phyloP scores from a whole-genome alignment of 2,797 vertebrate genomes.

The Micropoecilia bifurca region DNA sequence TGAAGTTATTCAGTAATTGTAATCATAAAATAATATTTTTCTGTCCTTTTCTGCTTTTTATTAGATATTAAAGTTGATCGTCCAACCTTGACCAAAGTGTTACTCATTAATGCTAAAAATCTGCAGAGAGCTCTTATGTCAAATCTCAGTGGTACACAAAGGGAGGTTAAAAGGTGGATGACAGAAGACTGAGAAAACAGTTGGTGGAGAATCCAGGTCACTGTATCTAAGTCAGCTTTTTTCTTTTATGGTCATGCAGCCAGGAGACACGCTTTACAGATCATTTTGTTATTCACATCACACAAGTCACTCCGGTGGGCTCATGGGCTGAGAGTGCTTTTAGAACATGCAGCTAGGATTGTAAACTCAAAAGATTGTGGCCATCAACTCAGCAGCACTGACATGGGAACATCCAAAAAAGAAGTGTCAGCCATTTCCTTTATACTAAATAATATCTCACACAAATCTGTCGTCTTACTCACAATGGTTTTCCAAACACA shows the following conservation, averaged over 20 bases:
- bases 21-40: neutral
- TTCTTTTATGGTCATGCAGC: neutral
- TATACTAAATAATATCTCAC: neutral
- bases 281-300: neutral
- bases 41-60: neutral
- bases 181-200: neutral
- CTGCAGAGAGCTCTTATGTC: neutral
- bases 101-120: neutral
- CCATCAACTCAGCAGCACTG: neutral
- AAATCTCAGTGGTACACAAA: neutral
- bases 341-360: neutral
- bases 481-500: neutral
- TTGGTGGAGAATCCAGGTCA: neutral
- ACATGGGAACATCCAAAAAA: neutral
- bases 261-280: neutral
- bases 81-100: neutral
- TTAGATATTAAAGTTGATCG: neutral
- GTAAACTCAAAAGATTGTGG: neutral
- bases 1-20: neutral
- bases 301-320: neutral
- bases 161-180: neutral
- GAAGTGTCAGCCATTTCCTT: neutral
- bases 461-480: neutral
- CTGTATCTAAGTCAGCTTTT: neutral
- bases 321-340: neutral